Evolutionary conservation across 2,797 vertebrate genomes (phyloP).

Genomic region (Myotis vivesi): DNA sequence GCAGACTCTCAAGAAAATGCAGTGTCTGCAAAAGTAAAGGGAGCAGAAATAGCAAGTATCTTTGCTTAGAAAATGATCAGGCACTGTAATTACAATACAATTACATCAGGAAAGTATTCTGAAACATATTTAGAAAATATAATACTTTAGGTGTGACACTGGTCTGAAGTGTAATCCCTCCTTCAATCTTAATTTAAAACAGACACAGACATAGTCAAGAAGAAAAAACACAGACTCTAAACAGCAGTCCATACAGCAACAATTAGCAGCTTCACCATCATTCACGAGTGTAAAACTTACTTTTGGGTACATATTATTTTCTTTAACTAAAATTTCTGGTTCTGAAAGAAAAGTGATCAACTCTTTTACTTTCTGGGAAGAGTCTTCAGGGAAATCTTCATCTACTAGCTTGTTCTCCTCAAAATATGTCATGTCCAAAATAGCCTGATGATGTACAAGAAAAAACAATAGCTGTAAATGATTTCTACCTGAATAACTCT

Average conservation of each 20-base stretch:
- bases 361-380: constrained; percentile 92
- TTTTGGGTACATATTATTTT: constrained; percentile 88
- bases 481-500: not conserved
- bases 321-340: constrained; percentile 91
- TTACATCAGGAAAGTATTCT: constrained; percentile 28
- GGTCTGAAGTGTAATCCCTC: not conserved
- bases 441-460: constrained; percentile 84
- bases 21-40: constrained; percentile 8
- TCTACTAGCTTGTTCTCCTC: constrained; percentile 97
- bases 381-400: constrained; percentile 95
- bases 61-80: constrained; percentile 33
- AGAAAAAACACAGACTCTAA: not conserved
- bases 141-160: not conserved
- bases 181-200: constrained; percentile 47
- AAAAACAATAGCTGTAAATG: not conserved
- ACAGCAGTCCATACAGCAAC: not conserved
- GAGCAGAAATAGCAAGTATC: not conserved
- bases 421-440: constrained; percentile 96
- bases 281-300: constrained; percentile 79
- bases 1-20: not conserved
- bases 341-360: constrained; percentile 93
- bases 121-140: constrained; percentile 39
- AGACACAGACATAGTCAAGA: not conserved
- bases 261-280: not conserved
- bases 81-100: not conserved